Base-by-base conservation (phyloP, 2,888 invertebrate genomes). In the Rhaphigaster nebulosa region DNA sequence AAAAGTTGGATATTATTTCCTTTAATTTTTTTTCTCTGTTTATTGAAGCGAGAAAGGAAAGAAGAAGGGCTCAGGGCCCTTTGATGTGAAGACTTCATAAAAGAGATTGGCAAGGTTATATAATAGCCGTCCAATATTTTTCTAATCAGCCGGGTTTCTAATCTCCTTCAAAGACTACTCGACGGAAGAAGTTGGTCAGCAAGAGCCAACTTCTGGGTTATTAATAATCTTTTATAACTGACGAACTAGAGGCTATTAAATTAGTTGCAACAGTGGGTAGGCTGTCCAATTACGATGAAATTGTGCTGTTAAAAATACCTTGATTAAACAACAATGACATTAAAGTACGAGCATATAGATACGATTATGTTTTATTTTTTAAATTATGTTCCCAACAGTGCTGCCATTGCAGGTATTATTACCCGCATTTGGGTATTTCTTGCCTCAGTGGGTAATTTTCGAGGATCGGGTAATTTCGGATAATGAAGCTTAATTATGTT, bases 91-190 rank as follows among this genome's bases (percentile, higher is more conserved):
- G 38, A 84, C 45, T 45, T 84, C 84, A 84, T 84, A 84, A 84
- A 84, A 50, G 45, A 84, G 84, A 84, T 84, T 84, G 84, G 84
- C 45, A 41, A 41, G 84, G 84, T 45, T 84, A 26, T 84, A 84
- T 84, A 84, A 84, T 84, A 84, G 84, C 84, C n/a, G 84, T 84
- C 41, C 70, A 76, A 76, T 76, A 45, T 84, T 84, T 84, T 84
- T 84, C 84, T 84, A 84, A 84, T 84, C 84, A 84, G 41, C 45
- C 84, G 26, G 26, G 84, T 84, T 84, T 45, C 26, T 84, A 76
- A 76, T 84, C 84, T n/a, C 84, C 84, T 84, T 84, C 84, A 84
- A 84, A 84, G 84, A n/a, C 70, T 70, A 76, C 6, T 20, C 34
- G 70, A 26, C 70, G 70, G 70, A 3, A 38, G 38, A 38, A 38